Conservation (phyloP, 30 jellyfish, hydroid and myxozoan species). For the Pelagia noctiluca region DNA sequence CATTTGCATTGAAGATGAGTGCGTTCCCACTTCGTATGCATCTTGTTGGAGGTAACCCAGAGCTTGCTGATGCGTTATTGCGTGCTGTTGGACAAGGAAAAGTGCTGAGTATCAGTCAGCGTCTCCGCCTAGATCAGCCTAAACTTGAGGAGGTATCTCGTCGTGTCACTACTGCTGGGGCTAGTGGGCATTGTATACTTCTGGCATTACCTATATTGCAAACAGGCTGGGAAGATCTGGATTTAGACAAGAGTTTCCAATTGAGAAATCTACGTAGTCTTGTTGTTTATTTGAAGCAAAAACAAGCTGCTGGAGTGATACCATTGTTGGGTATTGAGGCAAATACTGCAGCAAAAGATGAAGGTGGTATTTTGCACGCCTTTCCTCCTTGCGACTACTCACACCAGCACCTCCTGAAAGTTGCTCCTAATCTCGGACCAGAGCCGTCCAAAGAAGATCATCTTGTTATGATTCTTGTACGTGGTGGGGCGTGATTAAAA, state of each 20-base stretch:
- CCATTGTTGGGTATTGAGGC: constrained; percentile 77
- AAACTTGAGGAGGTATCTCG: constrained; percentile 96
- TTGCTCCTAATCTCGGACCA: constrained; percentile 96
- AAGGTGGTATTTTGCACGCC: constrained; percentile 97
- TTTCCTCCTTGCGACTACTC: constrained; percentile 99
- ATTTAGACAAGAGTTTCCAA: constrained; percentile 77
- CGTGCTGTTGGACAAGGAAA: constrained; percentile 95
- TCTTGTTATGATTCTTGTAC: constrained; percentile 90
- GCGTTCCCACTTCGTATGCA: constrained; percentile 97
- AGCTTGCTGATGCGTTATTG: constrained; percentile 86
- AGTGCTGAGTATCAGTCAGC: constrained; percentile 89
- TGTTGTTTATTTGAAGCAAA: constrained; percentile 90
- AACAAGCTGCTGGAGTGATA: constrained; percentile 99
- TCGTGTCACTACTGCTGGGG: constrained; percentile 97
- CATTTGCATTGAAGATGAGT: constrained; percentile 93
- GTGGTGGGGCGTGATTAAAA: constrained; percentile 75
- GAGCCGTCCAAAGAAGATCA: constrained; percentile 98
- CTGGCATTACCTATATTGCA: constrained; percentile 89
- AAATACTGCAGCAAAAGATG: constrained; percentile 80
- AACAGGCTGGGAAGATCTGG: constrained; percentile 91
- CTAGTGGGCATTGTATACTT: constrained; percentile 95
- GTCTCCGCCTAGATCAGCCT: constrained; percentile 96
- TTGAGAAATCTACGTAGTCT: constrained; percentile 92
- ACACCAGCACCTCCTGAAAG: constrained; percentile 94
- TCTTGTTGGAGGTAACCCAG: constrained; percentile 98